Evolutionary conservation across 2,113 vertebrate species (phyloP).

Genomic region (Strix aluco): DNA sequence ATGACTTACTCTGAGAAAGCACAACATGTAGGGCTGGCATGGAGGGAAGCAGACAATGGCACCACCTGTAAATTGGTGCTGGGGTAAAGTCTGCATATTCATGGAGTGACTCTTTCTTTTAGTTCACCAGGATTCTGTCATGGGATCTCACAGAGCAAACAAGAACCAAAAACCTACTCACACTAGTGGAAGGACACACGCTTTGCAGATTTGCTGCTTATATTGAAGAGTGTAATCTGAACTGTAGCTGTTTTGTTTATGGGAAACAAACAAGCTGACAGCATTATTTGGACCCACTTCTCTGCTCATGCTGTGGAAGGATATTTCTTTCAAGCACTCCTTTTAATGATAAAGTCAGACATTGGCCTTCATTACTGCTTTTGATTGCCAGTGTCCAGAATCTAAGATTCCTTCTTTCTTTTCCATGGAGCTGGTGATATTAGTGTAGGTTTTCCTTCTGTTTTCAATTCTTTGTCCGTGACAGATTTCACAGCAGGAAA

Average conservation of each 20-base stretch:
- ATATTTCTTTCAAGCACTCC: background rate
- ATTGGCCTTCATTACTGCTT: background rate
- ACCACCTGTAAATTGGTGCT: no score
- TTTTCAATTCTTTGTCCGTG: slow-evolving; percentile 67
- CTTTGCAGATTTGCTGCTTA: background rate
- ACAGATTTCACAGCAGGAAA: slow-evolving; percentile 77
- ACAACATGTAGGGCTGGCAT: rapidly evolving
- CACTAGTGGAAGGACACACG: rapidly evolving
- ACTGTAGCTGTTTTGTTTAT: background rate
- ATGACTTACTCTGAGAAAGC: background rate
- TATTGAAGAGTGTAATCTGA: rapidly evolving
- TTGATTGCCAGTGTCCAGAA: slow-evolving; percentile 10
- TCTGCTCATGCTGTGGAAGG: background rate
- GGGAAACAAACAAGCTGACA: background rate
- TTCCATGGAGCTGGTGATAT: slow-evolving; percentile 41
- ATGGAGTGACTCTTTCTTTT: rapidly evolving
- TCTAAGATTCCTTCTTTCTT: background rate
- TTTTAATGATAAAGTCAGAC: background rate
- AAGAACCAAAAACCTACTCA: background rate
- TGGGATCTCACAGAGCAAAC: rapidly evolving
- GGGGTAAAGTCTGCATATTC: background rate
- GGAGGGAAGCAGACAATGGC: background rate
- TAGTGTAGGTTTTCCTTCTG: slow-evolving; percentile 67
- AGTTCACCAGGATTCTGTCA: rapidly evolving
- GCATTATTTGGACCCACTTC: background rate